Evolutionary conservation across 2,797 vertebrate genomes (phyloP).

Genomic region (Sebastiscus tertius): DNA sequence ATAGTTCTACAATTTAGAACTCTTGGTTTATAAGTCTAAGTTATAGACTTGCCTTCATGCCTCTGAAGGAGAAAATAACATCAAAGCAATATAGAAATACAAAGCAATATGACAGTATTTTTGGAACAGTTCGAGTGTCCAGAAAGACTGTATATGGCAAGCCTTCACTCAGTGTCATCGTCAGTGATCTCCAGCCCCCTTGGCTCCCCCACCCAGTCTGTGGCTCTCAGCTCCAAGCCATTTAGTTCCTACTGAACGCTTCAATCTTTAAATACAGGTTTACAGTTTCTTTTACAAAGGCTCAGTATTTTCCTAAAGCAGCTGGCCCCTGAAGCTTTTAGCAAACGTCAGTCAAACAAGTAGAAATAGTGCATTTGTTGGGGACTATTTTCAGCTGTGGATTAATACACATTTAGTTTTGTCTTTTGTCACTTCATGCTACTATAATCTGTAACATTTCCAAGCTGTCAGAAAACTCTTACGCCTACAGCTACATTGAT

Average conservation of each 20-base stretch:
- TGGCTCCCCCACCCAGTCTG: background rate
- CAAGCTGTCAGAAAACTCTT: background rate
- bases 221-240: background rate
- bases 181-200: too few species aligned
- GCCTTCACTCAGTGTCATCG: too few species aligned
- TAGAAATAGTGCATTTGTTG: background rate
- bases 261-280: background rate
- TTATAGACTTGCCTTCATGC: too few species aligned
- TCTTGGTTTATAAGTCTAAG: background rate
- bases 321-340: background rate
- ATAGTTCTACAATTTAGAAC: background rate
- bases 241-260: background rate
- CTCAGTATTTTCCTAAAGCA: background rate
- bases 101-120: too few species aligned
- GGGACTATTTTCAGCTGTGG: background rate
- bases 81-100: too few species aligned
- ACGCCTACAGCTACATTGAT: background rate
- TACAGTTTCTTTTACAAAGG: background rate
- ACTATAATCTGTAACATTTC: slow-evolving; percentile 15
- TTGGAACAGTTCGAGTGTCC: too few species aligned
- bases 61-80: too few species aligned
- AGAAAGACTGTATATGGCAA: too few species aligned
- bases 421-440: background rate
- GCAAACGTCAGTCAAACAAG: background rate
- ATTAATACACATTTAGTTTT: background rate